Base-by-base conservation (phyloP, 2,797 vertebrate species). In the Otolemur crassicaudatus region DNA sequence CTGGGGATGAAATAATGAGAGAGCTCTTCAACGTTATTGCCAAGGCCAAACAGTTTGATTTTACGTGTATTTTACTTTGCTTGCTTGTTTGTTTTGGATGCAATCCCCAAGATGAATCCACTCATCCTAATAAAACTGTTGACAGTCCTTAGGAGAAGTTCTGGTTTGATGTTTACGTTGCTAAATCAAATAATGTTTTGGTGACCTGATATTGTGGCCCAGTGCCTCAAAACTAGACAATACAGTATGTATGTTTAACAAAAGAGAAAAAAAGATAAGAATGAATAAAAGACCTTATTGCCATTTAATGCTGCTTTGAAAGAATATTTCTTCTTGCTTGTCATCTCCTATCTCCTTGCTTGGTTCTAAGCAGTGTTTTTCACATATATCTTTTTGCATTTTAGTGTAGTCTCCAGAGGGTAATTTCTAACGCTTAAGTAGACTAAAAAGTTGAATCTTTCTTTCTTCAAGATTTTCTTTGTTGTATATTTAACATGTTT, bases 401-500 rank as follows among this genome's bases (percentile, higher is more conserved):
- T 94, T 80, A 86, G 40, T 53, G 43, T 88, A 90, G 85, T 82
- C 27, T 19, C 25, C 56, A 49, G n/a, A 40, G 56, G 46, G 60
- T 82, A 82, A 83, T 90, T 95, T 86, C 69, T 72, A 77, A 92
- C 13, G n/a, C 29, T 31, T 86, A 29, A 80, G 40, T 82, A 80
- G 61, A 65, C 5, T 53, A 67, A 95, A 96, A 89, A 56, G 14
- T 89, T 85, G 77, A 82, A n/a, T 88, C n/a, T 89, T 92, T 20
- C 14, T 91, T 84, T 95, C 83, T 95, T 76, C 20, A 90, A 90
- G 69, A 65, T 93, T 90, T 88, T 73, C 61, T 86, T 82, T 94
- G 58, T 49, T 77, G 27, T 79, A 27, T 92, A 53, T 70, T 92
- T 94, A 81, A 56, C 85, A 8, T 79, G 43, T 89, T 84, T 72